Percentiles rank a stretch among this genome's conserved stretches.
Evolutionary conservation across 2,797 vertebrate genomes (phyloP).

Genomic region (Amblyopsis hoosieri): DNA sequence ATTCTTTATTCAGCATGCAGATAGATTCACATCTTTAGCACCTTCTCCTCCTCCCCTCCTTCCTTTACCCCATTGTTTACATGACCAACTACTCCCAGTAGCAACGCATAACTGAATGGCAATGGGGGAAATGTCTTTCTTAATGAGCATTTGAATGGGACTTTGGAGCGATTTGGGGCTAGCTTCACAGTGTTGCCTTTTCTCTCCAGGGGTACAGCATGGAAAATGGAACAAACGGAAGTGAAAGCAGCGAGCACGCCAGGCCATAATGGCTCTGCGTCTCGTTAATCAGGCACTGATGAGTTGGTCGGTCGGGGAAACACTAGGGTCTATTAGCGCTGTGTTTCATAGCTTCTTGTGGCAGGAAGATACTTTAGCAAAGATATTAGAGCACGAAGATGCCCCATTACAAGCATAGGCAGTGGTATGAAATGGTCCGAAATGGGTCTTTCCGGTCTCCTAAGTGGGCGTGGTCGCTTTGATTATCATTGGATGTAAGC

Average conservation of each 20-base stretch:
- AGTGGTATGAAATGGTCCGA: no score
- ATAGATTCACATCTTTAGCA: constrained; percentile 47
- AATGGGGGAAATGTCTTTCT: constrained; percentile 54
- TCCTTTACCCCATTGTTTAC: constrained; percentile 38
- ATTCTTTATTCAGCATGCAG: constrained; percentile 44
- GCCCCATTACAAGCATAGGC: no score
- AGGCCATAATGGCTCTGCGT: constrained; percentile 63
- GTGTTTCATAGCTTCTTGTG: constrained; percentile 4
- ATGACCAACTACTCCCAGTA: constrained; percentile 42
- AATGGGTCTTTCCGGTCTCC: no score
- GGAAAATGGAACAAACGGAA: constrained; percentile 51
- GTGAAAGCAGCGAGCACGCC: constrained; percentile 52
- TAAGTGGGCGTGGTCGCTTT: no score
- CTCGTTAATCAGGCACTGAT: constrained; percentile 73
- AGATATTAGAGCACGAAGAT: no score
- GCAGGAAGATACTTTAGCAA: not conserved
- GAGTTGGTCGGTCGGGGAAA: constrained; percentile 60
- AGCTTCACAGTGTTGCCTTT: constrained; percentile 51
- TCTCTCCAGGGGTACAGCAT: constrained; percentile 56
- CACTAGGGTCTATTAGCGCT: constrained; percentile 58
- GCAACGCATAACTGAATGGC: constrained; percentile 53
- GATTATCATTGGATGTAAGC: no score
- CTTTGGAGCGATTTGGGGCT: constrained; percentile 28
- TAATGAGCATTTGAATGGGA: constrained; percentile 66
- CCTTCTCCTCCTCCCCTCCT: constrained; percentile 34